Evolutionary conservation across 1,140 invertebrate species (phyloP), one percentile per base, ranked within the genome.

Genomic region (Heliconius melpomene): DNA sequence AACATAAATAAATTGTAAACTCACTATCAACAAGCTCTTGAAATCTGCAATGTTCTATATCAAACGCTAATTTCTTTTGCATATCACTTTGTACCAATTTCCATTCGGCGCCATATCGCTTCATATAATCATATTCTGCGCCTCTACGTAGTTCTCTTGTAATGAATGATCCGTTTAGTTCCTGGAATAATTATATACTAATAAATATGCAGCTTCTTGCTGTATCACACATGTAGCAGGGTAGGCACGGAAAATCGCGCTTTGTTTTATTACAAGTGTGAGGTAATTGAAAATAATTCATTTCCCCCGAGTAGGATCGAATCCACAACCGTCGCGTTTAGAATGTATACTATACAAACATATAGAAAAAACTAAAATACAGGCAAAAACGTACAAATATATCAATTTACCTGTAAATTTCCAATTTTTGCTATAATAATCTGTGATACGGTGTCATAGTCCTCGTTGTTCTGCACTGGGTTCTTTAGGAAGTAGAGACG

Each of bases 51-150:
- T 98, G 97, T 84, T 96, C 95, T 52, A 92, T 84, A 38, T 96
- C 88, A 89, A 98, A 98, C 54, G 96, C 93, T 7, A 88, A 85
- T 81, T 94, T 94, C 16, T 92, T 87, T 54, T 92, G 87, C 1
- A 88, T 73, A 86, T 95, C 90, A 50, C 87, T 94, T 84, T 95
- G 95, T 11, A 92, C 95, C 84, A 95, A 93, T 57, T 97, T 92
- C 97, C 98, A 98, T 75, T 97, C 96, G 29, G 95, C 91, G 1
- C 97, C 96, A 94, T 97, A 97, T 29, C 96, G 95, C 93, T 98
- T 98, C 85, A 98, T 93, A 88, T 98, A 98, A 94, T 98, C 98
- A 79, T 98, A 97, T 88, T 98, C 97, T 0, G 98, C 97, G n/a
- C 97, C 98, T 87, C 96, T 95, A 80, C 97, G 95, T 82, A 98